phyloP scores from a whole-genome alignment of 2,797 vertebrate species.

The Pyrocephalus nanus region DNA sequence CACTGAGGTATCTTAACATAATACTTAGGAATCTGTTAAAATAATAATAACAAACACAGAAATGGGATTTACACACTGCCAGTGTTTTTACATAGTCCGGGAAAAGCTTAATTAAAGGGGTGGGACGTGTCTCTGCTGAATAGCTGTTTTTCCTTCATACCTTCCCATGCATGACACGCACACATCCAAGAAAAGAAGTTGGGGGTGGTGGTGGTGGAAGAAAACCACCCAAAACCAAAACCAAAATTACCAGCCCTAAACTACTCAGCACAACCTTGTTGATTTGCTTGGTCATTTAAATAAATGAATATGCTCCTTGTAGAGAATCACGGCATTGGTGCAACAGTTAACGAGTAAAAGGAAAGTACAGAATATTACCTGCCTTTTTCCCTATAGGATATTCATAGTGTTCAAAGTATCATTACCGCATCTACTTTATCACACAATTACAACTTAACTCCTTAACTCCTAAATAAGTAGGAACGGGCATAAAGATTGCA shows the following conservation, averaged over 20 bases:
- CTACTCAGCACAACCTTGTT: not conserved
- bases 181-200: slow-evolving; percentile 44
- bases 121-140: slow-evolving; percentile 29
- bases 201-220: not conserved
- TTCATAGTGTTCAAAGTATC: not conserved
- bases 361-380: not conserved
- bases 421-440: not conserved
- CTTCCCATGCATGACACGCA: slow-evolving; percentile 54
- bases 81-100: slow-evolving; percentile 45
- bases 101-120: slow-evolving; percentile 64
- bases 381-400: not conserved
- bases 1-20: slow-evolving; percentile 10
- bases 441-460: not conserved
- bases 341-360: not conserved
- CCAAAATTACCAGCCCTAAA: slow-evolving; percentile 14
- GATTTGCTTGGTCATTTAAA: not conserved
- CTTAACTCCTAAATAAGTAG: slow-evolving; percentile 35
- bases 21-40: slow-evolving; percentile 48
- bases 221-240: slow-evolving; percentile 18
- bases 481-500: not conserved
- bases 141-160: slow-evolving; percentile 54
- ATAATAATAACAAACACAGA: not conserved
- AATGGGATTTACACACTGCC: slow-evolving; percentile 47
- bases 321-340: not conserved
- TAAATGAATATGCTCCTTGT: not conserved